Evolutionary conservation across 2,888 invertebrate genomes (phyloP).

Genomic region (Hirtodrosophila cameraria): DNA sequence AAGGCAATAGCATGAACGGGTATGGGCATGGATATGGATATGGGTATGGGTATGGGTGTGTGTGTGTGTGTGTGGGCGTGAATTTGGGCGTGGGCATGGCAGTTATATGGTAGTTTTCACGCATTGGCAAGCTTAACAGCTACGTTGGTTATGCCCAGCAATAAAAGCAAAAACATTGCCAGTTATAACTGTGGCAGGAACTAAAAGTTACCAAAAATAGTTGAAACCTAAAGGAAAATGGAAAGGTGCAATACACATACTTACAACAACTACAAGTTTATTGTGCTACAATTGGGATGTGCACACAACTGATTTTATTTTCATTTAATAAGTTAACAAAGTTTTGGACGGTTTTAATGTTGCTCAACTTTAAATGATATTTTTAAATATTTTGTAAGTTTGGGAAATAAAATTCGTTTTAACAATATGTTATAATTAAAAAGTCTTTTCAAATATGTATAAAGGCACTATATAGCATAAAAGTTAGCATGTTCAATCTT

Average conservation of each 20-base stretch:
- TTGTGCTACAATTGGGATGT: conserved; percentile 2
- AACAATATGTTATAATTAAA: no score
- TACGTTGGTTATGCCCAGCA: conserved; percentile 43
- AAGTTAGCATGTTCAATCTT: no score
- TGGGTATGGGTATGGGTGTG: conserved; percentile 16
- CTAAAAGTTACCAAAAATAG: conserved; percentile 39
- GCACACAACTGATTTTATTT: no score
- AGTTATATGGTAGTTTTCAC: conserved; percentile 66
- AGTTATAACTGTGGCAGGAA: conserved; percentile 46
- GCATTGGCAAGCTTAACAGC: conserved; percentile 70
- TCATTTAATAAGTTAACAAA: no score
- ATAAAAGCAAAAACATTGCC: conserved; percentile 48
- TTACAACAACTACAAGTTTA: background rate
- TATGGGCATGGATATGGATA: no score
- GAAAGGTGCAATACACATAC: conserved; percentile 2
- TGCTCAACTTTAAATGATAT: no score
- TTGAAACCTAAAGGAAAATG: conserved; percentile 10
- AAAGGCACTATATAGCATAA: no score
- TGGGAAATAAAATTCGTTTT: no score
- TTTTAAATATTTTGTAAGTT: no score
- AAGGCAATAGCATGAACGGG: conserved; percentile 37
- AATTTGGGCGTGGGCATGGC: conserved; percentile 41
- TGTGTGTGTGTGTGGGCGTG: conserved; percentile 15
- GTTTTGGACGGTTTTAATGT: no score
- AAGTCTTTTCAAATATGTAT: no score